phyloP scores from a whole-genome alignment of 2,113 vertebrate genomes.

The Anoura caudifer region DNA sequence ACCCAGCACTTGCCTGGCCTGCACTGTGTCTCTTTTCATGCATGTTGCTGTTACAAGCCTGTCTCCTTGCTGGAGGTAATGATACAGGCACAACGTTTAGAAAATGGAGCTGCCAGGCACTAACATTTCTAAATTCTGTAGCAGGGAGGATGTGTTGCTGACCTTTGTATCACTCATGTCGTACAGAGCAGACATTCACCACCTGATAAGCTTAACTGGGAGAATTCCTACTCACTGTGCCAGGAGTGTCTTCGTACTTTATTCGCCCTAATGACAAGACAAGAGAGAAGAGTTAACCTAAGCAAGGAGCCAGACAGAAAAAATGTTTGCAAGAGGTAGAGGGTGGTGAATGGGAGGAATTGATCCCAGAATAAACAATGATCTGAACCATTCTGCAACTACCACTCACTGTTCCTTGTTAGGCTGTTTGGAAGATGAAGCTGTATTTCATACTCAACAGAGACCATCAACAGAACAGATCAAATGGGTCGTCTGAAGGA shows the following conservation, averaged over 20 bases:
- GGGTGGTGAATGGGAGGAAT: background rate
- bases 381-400: background rate
- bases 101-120: background rate
- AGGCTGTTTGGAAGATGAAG: background rate
- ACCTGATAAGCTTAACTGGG: background rate
- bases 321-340: background rate
- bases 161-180: background rate
- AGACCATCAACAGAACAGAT: background rate
- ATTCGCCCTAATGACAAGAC: background rate
- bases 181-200: background rate
- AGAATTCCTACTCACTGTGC: background rate
- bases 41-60: background rate
- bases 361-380: background rate
- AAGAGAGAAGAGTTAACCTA: background rate
- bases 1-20: fast-evolving
- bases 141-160: background rate
- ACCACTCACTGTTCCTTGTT: too few species aligned
- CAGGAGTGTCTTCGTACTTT: background rate
- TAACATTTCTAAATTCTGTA: background rate
- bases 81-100: background rate
- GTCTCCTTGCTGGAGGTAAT: background rate
- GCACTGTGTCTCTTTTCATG: background rate
- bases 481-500: background rate
- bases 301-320: background rate
- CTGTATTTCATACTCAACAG: background rate